Evolutionary conservation across 2,888 invertebrate genomes (phyloP).

Genomic region (Cheilosia scutellata): DNA sequence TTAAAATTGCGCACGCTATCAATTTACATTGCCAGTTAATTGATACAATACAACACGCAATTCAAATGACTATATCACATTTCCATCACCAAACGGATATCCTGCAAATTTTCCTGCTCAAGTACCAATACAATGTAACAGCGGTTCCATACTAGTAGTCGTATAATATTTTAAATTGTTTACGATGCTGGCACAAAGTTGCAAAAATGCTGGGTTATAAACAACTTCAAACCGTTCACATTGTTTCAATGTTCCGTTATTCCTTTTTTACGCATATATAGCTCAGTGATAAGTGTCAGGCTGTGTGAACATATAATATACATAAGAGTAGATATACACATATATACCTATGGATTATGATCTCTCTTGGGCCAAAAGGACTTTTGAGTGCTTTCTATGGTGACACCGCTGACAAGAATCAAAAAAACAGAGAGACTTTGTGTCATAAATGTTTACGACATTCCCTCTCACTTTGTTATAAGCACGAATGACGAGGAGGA

Average conservation of each 20-base stretch:
- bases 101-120: neutral
- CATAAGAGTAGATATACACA: too few species aligned
- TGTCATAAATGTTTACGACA: conserved; percentile 69
- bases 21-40: conserved; percentile 14
- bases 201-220: conserved; percentile 42
- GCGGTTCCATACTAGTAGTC: neutral
- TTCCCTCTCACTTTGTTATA: conserved; percentile 61
- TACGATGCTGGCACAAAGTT: conserved; percentile 50
- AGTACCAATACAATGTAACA: conserved; percentile 7
- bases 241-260: conserved; percentile 37
- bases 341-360: conserved; percentile 47
- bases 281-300: conserved; percentile 27
- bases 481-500: conserved; percentile 46
- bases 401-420: conserved; percentile 70
- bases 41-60: neutral
- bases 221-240: conserved; percentile 50
- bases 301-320: neutral
- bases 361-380: conserved; percentile 49
- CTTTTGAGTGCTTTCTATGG: conserved; percentile 62
- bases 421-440: conserved; percentile 61
- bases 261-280: conserved; percentile 6
- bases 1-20: neutral
- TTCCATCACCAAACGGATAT: conserved; percentile 7
- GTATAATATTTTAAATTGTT: conserved; percentile 50
- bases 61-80: conserved; percentile 19